Evolutionary conservation across 2,113 vertebrate genomes (phyloP).

Genomic region (Pelodiscus sinensis): DNA sequence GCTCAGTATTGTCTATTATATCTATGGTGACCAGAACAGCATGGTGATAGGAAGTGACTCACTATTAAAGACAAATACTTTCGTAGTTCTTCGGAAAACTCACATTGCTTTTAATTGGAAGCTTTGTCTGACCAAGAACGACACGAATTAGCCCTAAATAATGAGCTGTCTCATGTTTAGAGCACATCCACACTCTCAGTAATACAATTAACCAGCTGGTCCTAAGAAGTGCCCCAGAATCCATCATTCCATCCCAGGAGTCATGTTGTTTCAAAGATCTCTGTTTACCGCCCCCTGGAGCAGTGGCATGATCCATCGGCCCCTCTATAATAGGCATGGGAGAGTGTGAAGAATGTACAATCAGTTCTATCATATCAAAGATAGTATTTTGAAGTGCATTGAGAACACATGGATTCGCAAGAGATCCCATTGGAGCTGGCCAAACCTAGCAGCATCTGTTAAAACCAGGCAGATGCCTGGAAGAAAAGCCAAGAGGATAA

Average conservation of each 20-base stretch:
- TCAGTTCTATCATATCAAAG: not conserved
- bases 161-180: not conserved
- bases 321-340: fast-evolving
- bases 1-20: not conserved
- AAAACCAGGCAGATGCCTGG: not conserved
- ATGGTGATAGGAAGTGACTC: not conserved
- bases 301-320: fast-evolving
- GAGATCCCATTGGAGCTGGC: not conserved
- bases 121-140: not conserved
- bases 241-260: not conserved
- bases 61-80: not conserved
- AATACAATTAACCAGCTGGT: not conserved
- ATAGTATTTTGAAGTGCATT: not conserved
- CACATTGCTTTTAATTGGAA: not conserved
- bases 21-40: not conserved
- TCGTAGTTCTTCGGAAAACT: constrained; percentile 10
- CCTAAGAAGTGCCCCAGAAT: not conserved
- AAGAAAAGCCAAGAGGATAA: not conserved
- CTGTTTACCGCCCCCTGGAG: not conserved
- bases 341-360: not conserved
- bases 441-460: not conserved
- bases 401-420: fast-evolving
- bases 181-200: not conserved
- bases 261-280: not conserved
- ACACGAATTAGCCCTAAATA: not conserved